Evolutionary conservation across 1,140 invertebrate genomes (phyloP), one percentile per base, ranked within the genome.

Genomic region (Chrysomallon squamiferum): DNA sequence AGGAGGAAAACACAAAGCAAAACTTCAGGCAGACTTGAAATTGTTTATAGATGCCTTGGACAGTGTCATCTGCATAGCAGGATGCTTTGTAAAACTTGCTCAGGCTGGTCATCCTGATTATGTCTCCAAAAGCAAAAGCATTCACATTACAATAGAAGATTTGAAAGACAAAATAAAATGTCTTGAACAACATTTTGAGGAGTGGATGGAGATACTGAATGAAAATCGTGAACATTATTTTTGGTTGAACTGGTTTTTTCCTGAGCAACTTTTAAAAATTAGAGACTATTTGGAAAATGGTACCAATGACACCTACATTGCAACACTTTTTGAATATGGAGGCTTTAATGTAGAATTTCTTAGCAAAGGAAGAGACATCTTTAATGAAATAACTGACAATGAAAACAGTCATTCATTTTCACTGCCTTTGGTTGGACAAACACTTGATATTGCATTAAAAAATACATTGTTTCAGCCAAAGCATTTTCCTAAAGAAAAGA

Each of bases 191-290:
- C 5, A 7, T 38, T 38, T 38, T 38, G 15, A 38, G 15, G 15
- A 38, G 6, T 38, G 35, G 35, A 38, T 38, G 35, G 15, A 38
- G 35, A 5, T 38, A 5, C 35, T 68, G 11, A 11, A n/a, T 1
- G 27, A 60, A 0, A 27, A n/a, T n/a, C 59, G 65, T 52, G 2
- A 38, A 2, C 15, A 49, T 18, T 41, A 33, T 47, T 71, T 67
- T 47, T 63, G 62, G n/a, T 22, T 68, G 30, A 71, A 71, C 25
- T 67, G 50, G 52, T 22, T 68, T 25, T 32, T 32, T 47, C 54
- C 65, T 5, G 0, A 7, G 1, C 43, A 63, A 13, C 25, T 67
- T 5, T 61, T 50, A 29, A 22, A 29, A 54, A 54, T 54, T 27
- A 30, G 25, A 54, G 15, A 0, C 29, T 15, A 5, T 22, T 54